Evolutionary conservation across 2,888 invertebrate species (phyloP), one percentile per base, ranked within the genome.

Genomic region (Eupithecia tripunctaria): DNA sequence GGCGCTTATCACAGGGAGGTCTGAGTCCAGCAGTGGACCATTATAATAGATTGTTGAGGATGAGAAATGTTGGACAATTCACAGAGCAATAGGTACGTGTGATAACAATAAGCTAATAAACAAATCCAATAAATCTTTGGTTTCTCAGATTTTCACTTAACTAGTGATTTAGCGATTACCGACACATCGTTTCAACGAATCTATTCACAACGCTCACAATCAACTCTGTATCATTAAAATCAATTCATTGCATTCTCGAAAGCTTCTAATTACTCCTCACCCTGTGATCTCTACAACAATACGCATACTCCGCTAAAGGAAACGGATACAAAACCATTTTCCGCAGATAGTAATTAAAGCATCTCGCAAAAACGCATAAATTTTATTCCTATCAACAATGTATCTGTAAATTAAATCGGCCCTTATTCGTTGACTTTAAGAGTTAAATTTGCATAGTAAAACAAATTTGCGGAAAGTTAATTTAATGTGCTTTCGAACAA

Each of bases 311-410:
- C 73, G 60, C 72, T 79, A 71, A 79, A 73, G 76, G 72, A 76
- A 79, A 77, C 68, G 72, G 74, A 77, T 75, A 78, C 76, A 80
- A 76, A 80, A 79, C 10, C 78, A 78, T 80, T 80, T 82, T 81
- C 80, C 79, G 65, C 79, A 79, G 77, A 77, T 74, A 79, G 81
- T 76, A 79, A 83, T 85, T 82, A 83, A 70, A 78, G 38, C 66
- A 77, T 76, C 36, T 73, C 72, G 78, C 70, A 81, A 80, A 80
- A 82, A 65, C 59, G 38, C 77, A 78, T 80, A 80, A 63, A 80
- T 79, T 79, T 76, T 70, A 80, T 76, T 75, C 64, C 67, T 75
- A 75, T 70, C 73, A 56, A 69, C 79, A 72, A 80, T n/a, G 21
- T 36, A 38, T 32, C 59, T 38, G 32, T 51, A 21, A 51, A 10